Conservation (phyloP, 1,140 invertebrate species). For the Rhyacophila brunnea region DNA sequence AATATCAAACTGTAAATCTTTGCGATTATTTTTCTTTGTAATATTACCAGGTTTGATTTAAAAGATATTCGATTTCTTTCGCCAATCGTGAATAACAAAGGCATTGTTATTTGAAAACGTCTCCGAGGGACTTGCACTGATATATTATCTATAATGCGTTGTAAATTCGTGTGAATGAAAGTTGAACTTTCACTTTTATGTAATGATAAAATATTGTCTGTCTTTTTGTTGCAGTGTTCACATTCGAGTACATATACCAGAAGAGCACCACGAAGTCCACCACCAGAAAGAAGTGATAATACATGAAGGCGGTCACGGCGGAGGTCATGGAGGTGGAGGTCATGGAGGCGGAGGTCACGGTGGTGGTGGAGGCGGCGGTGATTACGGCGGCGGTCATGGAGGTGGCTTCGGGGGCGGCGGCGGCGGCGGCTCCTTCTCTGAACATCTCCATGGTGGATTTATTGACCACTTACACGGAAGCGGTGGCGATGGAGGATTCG, state of each 20-base stretch:
- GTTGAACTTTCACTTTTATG: neutral
- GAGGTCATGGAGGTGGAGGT: neutral
- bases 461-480: neutral
- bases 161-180: neutral
- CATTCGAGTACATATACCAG: constrained; percentile 23
- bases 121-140: too few species aligned
- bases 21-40: too few species aligned
- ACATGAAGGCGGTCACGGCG: constrained; percentile 16
- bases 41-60: too few species aligned
- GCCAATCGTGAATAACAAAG: too few species aligned
- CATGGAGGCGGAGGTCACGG: constrained; percentile 10
- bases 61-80: too few species aligned
- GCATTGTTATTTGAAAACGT: too few species aligned
- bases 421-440: constrained; percentile 8
- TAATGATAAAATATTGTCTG: too few species aligned
- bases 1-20: too few species aligned
- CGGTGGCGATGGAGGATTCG: constrained; percentile 9
- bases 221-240: constrained; percentile 22
- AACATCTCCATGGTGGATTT: constrained; percentile 4
- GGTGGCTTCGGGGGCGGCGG: neutral
- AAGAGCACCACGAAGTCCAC: constrained; percentile 25
- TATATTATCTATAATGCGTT: neutral
- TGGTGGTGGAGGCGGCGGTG: neutral
- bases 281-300: constrained; percentile 28
- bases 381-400: constrained; percentile 3